These are phyloP conservation scores for Dasypus novemcinctus DNA, from an alignment of 2,113 vertebrate genomes.

Conservation along the genomic window DNA sequence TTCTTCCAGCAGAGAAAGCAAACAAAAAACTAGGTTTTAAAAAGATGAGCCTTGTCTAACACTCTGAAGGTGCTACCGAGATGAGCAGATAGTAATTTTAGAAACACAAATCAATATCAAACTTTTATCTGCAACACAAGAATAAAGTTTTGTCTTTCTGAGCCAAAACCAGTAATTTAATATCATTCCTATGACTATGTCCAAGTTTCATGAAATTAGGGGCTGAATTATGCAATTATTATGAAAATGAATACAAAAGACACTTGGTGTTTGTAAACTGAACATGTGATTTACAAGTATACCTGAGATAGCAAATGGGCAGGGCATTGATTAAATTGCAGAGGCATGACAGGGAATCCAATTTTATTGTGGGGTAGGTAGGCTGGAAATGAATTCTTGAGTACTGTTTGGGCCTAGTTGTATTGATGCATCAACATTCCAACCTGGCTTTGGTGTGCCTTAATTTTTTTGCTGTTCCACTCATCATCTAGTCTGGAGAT, in stretches of 20 bases:
- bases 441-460: background rate
- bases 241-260: background rate
- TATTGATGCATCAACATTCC: background rate
- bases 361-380: fast-evolving
- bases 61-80: background rate
- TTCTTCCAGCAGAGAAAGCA: background rate
- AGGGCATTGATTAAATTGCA: background rate
- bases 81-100: background rate
- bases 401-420: too few species aligned
- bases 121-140: background rate
- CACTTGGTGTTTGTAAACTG: background rate
- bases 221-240: background rate
- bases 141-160: background rate
- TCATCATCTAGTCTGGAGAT: background rate
- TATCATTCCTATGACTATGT: too few species aligned
- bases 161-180: background rate
- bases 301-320: background rate
- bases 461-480: background rate
- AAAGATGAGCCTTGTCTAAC: background rate
- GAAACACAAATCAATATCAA: background rate
- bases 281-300: background rate
- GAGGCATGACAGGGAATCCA: background rate
- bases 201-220: background rate
- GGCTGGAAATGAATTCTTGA: background rate
- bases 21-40: background rate